These are phyloP conservation scores for Triplophysa bombifrons DNA, from an alignment of 2,797 vertebrate species.

Conservation along the genomic window DNA sequence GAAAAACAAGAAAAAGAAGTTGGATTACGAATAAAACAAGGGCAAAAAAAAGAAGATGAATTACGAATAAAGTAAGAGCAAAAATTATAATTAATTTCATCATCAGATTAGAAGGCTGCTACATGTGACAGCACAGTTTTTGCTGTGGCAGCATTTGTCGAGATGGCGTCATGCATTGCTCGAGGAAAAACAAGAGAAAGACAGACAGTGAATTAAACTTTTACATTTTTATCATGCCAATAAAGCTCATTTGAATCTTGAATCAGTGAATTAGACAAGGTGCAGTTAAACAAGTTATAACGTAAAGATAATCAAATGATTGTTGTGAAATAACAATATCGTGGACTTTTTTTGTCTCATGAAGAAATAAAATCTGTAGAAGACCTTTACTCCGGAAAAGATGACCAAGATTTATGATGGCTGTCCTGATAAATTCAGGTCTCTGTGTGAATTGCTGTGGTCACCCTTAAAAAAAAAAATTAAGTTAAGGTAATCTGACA, in stretches of 20 bases:
- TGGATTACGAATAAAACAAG: not conserved
- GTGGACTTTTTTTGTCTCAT: not conserved
- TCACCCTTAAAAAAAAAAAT: not conserved
- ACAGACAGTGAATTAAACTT: not conserved
- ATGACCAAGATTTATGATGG: not conserved
- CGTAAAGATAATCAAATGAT: constrained; percentile 1
- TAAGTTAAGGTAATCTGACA: not conserved
- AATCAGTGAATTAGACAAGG: no score
- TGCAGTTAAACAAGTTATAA: constrained; percentile 13
- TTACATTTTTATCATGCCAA: no score
- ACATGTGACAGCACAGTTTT: constrained; percentile 26
- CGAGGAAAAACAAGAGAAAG: not conserved
- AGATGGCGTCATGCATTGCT: constrained; percentile 24
- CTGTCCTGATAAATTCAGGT: constrained; percentile 3
- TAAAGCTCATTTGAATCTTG: no score
- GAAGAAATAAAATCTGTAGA: not conserved
- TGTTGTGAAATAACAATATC: constrained; percentile 18
- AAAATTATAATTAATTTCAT: not conserved
- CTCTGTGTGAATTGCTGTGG: constrained; percentile 4
- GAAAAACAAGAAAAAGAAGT: not conserved
- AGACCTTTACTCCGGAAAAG: not conserved
- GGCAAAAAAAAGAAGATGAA: not conserved
- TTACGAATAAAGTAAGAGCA: not conserved
- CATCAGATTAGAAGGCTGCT: not conserved
- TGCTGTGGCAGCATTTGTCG: constrained; percentile 25